phyloP scores from a whole-genome alignment of 2,797 vertebrate species.

The Labroides dimidiatus region DNA sequence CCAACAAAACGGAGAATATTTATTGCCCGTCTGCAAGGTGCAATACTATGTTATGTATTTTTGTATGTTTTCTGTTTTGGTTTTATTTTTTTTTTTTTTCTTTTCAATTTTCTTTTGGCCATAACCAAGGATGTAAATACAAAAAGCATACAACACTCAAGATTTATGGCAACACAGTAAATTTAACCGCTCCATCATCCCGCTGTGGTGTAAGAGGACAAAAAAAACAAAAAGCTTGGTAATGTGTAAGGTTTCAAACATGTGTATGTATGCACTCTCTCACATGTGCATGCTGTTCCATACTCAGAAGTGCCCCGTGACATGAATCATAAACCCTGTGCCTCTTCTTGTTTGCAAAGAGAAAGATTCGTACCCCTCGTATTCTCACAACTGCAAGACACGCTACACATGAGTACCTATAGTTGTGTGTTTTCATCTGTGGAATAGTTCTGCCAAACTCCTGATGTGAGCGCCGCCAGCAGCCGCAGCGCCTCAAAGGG shows the following conservation, averaged over 20 bases:
- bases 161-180: slow-evolving; percentile 64
- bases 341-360: slow-evolving; percentile 79
- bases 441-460: slow-evolving; percentile 42
- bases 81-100: slow-evolving; percentile 70
- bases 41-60: slow-evolving; percentile 82
- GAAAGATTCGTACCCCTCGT: slow-evolving; percentile 52
- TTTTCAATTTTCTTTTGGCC: slow-evolving; percentile 76
- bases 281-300: slow-evolving; percentile 75
- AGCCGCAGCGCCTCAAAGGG: slow-evolving; percentile 37
- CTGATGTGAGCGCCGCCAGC: slow-evolving; percentile 51
- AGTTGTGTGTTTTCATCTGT: slow-evolving; percentile 42
- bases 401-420: slow-evolving; percentile 45
- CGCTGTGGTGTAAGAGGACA: slow-evolving; percentile 67
- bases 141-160: slow-evolving; percentile 75
- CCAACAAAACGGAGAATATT: slow-evolving; percentile 79
- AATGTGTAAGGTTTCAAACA: slow-evolving; percentile 71
- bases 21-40: slow-evolving; percentile 86
- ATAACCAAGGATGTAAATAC: slow-evolving; percentile 87
- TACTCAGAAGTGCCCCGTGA: slow-evolving; percentile 79
- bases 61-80: slow-evolving; percentile 80
- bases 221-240: slow-evolving; percentile 58
- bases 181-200: slow-evolving; percentile 67
- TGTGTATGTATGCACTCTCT: slow-evolving; percentile 75
- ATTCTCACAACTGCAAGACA: slow-evolving; percentile 39
- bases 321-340: slow-evolving; percentile 77